These are phyloP conservation scores for Hydroisotoma schaefferi DNA, from an alignment of 2,888 invertebrate genomes.

Conservation along the genomic window DNA sequence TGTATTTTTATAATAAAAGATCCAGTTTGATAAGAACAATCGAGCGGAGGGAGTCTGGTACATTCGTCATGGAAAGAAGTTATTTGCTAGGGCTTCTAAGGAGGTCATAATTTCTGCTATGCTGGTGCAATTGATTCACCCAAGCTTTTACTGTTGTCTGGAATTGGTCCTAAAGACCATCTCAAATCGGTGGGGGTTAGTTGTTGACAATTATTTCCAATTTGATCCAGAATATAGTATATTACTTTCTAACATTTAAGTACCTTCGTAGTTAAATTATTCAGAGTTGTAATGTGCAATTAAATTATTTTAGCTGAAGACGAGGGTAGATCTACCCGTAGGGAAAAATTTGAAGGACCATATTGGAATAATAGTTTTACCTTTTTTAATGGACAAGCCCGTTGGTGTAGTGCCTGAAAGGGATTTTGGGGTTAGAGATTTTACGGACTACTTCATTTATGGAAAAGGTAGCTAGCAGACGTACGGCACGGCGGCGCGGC, in stretches of 20 bases:
- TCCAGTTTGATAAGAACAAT: conserved; percentile 58
- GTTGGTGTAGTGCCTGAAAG: conserved; percentile 30
- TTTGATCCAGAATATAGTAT: no score
- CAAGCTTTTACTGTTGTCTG: conserved; percentile 56
- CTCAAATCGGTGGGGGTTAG: conserved; percentile 6
- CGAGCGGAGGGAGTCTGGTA: conserved; percentile 80
- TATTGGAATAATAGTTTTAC: conserved; percentile 16
- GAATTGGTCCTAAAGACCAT: conserved; percentile 30
- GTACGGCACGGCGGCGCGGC: no score
- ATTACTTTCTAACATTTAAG: no score
- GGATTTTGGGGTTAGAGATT: conserved; percentile 25
- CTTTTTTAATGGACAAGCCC: conserved; percentile 21
- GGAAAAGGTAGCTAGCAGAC: conserved; percentile 26
- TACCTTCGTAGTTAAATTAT: no score
- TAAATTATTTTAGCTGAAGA: not conserved
- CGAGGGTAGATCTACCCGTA: not conserved
- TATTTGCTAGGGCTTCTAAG: conserved; percentile 71
- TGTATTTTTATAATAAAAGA: conserved; percentile 13
- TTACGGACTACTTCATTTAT: conserved; percentile 30
- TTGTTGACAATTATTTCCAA: no score
- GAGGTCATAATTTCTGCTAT: conserved; percentile 77
- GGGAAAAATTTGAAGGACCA: conserved; percentile 38
- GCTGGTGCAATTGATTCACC: conserved; percentile 76
- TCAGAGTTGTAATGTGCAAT: no score
- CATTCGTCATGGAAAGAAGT: conserved; percentile 66